phyloP scores from a whole-genome alignment of 2,797 vertebrate species.

The Pogonophryne albipinna region DNA sequence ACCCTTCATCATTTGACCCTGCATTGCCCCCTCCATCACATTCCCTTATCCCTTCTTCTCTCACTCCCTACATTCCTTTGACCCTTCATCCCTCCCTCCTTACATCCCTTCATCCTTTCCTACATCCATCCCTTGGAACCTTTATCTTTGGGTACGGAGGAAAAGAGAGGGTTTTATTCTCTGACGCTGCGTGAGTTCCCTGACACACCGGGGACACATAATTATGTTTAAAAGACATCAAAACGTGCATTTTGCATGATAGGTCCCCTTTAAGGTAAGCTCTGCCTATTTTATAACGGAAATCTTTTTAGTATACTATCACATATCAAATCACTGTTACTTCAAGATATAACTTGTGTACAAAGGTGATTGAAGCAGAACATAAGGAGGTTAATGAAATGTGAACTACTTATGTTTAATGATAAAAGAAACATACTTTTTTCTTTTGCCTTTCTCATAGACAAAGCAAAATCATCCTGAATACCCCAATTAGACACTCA shows the following conservation, averaged over 20 bases:
- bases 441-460: not conserved
- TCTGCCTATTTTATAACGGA: not conserved
- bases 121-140: too few species aligned
- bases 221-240: too few species aligned
- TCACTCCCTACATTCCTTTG: too few species aligned
- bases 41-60: too few species aligned
- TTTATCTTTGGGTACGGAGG: too few species aligned
- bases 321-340: not conserved
- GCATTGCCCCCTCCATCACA: too few species aligned
- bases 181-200: too few species aligned
- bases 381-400: not conserved
- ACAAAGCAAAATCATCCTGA: conserved; percentile 22
- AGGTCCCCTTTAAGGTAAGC: not conserved
- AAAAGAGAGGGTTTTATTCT: too few species aligned
- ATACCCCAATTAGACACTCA: conserved; percentile 40
- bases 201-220: too few species aligned
- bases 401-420: not conserved
- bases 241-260: not conserved
- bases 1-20: too few species aligned
- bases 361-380: not conserved
- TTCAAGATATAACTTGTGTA: not conserved
- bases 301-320: not conserved
- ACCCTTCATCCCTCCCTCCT: too few species aligned
- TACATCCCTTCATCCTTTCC: too few species aligned
- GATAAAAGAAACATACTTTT: not conserved